Percentiles rank a stretch among this genome's conserved stretches.
These are phyloP conservation scores for Heliconius ismenius DNA, from an alignment of 2,888 invertebrate species.

Conservation along the genomic window DNA sequence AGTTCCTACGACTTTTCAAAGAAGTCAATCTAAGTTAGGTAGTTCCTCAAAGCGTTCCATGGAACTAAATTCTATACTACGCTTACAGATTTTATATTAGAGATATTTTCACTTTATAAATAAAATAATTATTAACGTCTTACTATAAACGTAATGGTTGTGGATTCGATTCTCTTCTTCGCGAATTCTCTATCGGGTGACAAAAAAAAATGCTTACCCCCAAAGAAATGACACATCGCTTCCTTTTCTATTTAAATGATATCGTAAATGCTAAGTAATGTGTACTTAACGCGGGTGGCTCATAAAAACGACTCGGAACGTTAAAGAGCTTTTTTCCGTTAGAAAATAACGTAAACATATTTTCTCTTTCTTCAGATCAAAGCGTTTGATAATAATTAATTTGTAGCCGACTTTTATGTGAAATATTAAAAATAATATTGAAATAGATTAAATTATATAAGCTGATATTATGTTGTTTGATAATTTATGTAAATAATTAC, in stretches of 20 bases:
- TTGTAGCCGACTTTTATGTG: background rate
- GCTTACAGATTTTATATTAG: slow-evolving; percentile 9
- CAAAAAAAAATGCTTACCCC: background rate
- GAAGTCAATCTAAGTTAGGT: slow-evolving; percentile 64
- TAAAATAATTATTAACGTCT: too few relatives aligned
- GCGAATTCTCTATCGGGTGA: too few relatives aligned
- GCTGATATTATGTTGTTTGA: background rate
- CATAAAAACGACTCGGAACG: background rate
- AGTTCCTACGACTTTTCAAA: slow-evolving; percentile 55
- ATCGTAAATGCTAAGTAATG: slow-evolving; percentile 2
- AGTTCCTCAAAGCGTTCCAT: slow-evolving; percentile 14
- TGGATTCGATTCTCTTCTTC: too few relatives aligned
- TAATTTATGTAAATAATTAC: too few relatives aligned
- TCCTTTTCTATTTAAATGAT: slow-evolving; percentile 14
- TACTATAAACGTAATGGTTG: too few relatives aligned
- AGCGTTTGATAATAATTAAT: slow-evolving; percentile 12
- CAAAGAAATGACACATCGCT: background rate
- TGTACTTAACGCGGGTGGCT: background rate
- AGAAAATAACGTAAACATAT: background rate
- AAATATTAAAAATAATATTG: background rate
- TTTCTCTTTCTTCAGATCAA: slow-evolving; percentile 12
- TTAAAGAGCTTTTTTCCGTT: too few relatives aligned
- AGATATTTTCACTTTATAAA: background rate
- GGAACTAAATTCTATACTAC: background rate
- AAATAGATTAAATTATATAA: background rate